A percentile compares a stretch with the other conserved stretches of the same genome.
These are phyloP conservation scores for Barypeithes pellucidus DNA, from an alignment of 2,888 invertebrate genomes.

Conservation along the genomic window DNA sequence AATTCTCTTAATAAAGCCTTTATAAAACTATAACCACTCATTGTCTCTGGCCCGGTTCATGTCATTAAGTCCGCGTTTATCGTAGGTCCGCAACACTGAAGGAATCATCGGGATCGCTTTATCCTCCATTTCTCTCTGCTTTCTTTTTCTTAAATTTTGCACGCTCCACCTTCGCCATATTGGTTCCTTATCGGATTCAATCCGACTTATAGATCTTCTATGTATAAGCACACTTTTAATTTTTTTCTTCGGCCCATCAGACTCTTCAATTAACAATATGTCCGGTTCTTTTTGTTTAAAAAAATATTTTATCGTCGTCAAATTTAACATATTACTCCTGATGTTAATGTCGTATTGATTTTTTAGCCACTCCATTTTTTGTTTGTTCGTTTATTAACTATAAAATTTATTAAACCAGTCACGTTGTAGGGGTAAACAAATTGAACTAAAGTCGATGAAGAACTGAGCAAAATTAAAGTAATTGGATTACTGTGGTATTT, in stretches of 20 bases:
- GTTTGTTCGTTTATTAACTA: slow-evolving; percentile 32
- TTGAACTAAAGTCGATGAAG: slow-evolving; percentile 23
- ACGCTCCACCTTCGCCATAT: slow-evolving; percentile 61
- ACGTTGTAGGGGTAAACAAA: slow-evolving; percentile 21
- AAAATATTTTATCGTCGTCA: slow-evolving; percentile 54
- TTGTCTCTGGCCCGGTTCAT: slow-evolving; percentile 5
- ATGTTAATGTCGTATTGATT: slow-evolving; percentile 58
- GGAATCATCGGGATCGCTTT: slow-evolving; percentile 62
- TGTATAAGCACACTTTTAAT: not conserved
- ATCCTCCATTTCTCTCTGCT: slow-evolving; percentile 58
- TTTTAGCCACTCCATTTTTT: slow-evolving; percentile 59
- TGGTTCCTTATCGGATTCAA: slow-evolving; percentile 52
- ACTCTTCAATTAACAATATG: slow-evolving; percentile 53
- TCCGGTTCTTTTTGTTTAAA: slow-evolving; percentile 53
- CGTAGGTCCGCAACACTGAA: slow-evolving; percentile 63
- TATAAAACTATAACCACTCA: slow-evolving; percentile 18
- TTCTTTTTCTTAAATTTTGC: slow-evolving; percentile 59
- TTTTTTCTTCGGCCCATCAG: slow-evolving; percentile 19
- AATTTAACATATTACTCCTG: slow-evolving; percentile 55
- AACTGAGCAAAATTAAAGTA: slow-evolving; percentile 30
- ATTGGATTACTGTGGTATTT: slow-evolving; percentile 41
- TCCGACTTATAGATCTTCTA: not conserved
- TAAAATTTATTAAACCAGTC: slow-evolving; percentile 23
- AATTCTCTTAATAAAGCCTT: not conserved
- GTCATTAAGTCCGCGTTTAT: slow-evolving; percentile 51